Percentiles rank a stretch among this genome's conserved stretches.
Evolutionary conservation across 2,888 invertebrate genomes (phyloP).

Genomic region (Callinectes sapidus): DNA sequence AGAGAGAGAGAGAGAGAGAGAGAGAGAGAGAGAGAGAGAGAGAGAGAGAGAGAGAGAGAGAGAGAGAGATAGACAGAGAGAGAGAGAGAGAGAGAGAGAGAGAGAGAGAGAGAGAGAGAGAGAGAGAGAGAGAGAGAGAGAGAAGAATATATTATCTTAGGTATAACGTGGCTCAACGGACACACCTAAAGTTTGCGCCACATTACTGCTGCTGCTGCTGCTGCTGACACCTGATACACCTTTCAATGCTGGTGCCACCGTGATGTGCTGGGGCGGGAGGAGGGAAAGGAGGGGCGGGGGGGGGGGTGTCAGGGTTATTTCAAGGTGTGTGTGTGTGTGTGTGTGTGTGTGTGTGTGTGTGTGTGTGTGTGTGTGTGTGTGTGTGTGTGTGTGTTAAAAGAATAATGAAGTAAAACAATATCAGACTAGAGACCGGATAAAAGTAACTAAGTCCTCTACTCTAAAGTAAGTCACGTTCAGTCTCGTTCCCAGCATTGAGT

Average conservation of each 20-base stretch:
- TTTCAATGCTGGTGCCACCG: not conserved
- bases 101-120: not conserved
- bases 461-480: too few relatives aligned
- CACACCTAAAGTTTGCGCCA: not conserved
- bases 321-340: not conserved
- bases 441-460: too few relatives aligned
- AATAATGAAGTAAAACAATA: too few relatives aligned
- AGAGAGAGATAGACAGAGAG: not conserved
- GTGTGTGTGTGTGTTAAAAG: too few relatives aligned
- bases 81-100: not conserved
- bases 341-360: too few relatives aligned
- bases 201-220: not conserved
- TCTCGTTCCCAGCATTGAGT: too few relatives aligned
- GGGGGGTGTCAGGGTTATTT: not conserved
- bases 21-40: slow-evolving; percentile 2
- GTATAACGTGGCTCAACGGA: not conserved
- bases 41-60: not conserved
- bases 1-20: not conserved
- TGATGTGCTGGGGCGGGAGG: not conserved
- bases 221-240: not conserved
- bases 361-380: too few relatives aligned
- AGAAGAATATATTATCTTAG: not conserved
- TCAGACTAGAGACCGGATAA: too few relatives aligned
- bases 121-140: not conserved
- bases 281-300: too few relatives aligned